These are phyloP conservation scores for Phylloscopus whistleri DNA, from an alignment of 2,113 vertebrate genomes.

Conservation along the genomic window DNA sequence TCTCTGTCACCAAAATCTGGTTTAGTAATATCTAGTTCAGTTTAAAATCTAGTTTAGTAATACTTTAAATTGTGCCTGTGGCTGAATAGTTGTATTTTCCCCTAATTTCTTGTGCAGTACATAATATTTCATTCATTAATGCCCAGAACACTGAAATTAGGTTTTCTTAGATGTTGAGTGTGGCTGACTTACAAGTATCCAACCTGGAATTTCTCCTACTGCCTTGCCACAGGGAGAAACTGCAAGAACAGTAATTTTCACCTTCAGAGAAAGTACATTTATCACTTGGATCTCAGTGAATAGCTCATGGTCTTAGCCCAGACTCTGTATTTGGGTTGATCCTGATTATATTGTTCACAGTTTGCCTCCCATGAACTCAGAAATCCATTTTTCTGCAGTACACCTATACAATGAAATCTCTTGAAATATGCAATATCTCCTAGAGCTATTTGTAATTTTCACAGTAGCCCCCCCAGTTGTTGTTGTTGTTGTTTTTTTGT, in stretches of 20 bases:
- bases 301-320: neutral
- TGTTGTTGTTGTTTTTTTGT: no score
- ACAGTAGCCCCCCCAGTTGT: neutral
- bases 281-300: neutral
- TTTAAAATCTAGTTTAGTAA: neutral
- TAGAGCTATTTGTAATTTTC: neutral
- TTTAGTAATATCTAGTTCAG: neutral
- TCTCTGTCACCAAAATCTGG: neutral
- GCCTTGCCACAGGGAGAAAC: neutral
- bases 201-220: neutral
- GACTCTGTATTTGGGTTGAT: neutral
- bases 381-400: neutral
- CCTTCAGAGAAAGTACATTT: neutral
- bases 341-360: neutral
- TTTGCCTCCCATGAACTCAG: neutral
- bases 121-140: neutral
- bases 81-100: neutral
- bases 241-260: neutral
- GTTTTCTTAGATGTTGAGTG: neutral
- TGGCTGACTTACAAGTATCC: accelerated
- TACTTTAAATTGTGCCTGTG: neutral
- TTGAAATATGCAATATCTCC: neutral
- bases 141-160: neutral
- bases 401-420: neutral
- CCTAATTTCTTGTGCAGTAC: neutral